Base-by-base conservation (phyloP, 2,888 invertebrate species). In the Apotomis betuletana region DNA sequence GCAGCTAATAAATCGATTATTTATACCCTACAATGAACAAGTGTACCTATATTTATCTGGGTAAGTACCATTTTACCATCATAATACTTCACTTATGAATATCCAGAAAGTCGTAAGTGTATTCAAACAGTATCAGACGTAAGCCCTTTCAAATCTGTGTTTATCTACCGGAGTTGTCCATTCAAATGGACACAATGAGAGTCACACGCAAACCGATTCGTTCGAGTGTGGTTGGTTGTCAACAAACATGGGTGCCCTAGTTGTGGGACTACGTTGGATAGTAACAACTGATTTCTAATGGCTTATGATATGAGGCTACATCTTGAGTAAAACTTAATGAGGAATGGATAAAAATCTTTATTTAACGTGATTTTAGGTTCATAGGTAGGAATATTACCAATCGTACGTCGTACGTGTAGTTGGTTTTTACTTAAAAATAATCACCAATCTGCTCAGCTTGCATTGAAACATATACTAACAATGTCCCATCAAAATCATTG, bases 1-100 rank as follows among this genome's bases (percentile, higher is more conserved):
- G 46, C n/a, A 9, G 65, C 8, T 54, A n/a, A 65, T 65, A 57
- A 65, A 65, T 65, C 65, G 57, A 65, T 65, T 65, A 65, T 64
- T 55, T 65, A 65, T 46, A 55, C 65, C 46, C 9, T 57, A 46
- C 27, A 27, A 27, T 2, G 2, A 27, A 2, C 27, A 27, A 27
- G 27, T 12, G 46, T 54, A 52, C 38, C 13, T 12, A 49, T 61
- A 44, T 61, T 52, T 65, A 55, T 55, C 46, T 46, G 46, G 54
- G 1, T 44, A 55, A 64, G 54, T 64, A 55, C 27, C 9, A 41
- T 64, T 55, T 55, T 55, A 13, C 52, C 63, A 41, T 13, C 51
- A n/a, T 54, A 15, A 64, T 54, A 64, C 44, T 55, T 55, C 8
- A 27, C 10, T 12, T 5, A 4, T 15, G 5, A 15, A 2, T 55